Percentiles rank a stretch among this genome's conserved stretches.
Evolutionary conservation across 2,113 vertebrate species (phyloP).

Genomic region (Ursus arctos): DNA sequence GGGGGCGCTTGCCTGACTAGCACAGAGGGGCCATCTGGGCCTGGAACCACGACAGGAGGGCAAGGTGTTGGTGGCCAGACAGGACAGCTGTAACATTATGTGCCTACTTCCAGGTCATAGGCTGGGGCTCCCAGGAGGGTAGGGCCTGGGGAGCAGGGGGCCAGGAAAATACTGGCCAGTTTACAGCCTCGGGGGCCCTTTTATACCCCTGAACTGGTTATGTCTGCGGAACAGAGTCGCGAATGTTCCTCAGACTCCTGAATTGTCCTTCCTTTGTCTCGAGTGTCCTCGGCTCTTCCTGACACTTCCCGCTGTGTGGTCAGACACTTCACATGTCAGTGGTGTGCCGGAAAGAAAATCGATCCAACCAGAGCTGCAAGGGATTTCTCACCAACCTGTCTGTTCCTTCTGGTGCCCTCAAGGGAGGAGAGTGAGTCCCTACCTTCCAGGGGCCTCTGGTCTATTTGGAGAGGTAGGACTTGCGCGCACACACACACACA

Average conservation of each 20-base stretch:
- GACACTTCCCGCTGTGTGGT: not conserved
- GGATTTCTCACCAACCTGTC: not conserved
- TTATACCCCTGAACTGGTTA: not conserved
- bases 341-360: slow-evolving; percentile 9
- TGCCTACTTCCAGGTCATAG: not conserved
- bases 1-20: not conserved
- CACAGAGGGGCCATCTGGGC: not conserved
- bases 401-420: not conserved
- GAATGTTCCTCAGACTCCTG: not conserved
- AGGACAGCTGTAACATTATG: not conserved
- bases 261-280: not conserved
- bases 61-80: not conserved
- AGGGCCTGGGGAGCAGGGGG: not conserved
- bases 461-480: not conserved
- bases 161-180: not conserved
- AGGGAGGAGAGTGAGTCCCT: not conserved
- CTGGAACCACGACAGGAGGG: not conserved
- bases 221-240: not conserved
- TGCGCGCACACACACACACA: no score
- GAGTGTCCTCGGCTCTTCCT: not conserved
- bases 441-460: not conserved
- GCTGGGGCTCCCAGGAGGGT: not conserved
- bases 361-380: accelerated
- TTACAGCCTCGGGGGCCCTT: not conserved
- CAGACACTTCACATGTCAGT: not conserved